Evolutionary conservation across 1,140 invertebrate species (phyloP).

Genomic region (Paracyclopina nana): DNA sequence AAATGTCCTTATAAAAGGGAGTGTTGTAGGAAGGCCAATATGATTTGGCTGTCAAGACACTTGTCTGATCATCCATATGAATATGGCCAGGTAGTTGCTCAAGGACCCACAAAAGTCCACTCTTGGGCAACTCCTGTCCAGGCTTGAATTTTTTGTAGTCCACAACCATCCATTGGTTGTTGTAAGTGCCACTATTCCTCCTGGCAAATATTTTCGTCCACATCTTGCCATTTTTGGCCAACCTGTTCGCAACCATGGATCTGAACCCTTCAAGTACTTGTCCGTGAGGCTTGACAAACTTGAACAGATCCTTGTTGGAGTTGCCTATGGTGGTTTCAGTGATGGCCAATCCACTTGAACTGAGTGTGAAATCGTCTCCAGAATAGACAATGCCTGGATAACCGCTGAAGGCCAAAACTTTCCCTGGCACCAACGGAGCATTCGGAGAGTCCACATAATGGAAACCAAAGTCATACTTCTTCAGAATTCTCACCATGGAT

Average conservation of each 20-base stretch:
- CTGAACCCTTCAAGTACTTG: slow-evolving; percentile 53
- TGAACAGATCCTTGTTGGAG: slow-evolving; percentile 39
- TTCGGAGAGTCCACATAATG: slow-evolving; percentile 32
- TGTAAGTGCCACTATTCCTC: slow-evolving; percentile 61
- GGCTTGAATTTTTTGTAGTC: slow-evolving; percentile 44
- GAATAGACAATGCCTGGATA: slow-evolving; percentile 71
- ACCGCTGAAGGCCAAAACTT: slow-evolving; percentile 53
- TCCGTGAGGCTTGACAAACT: slow-evolving; percentile 32
- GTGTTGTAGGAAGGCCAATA: slow-evolving; percentile 62
- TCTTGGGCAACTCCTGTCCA: slow-evolving; percentile 21
- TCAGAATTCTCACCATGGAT: slow-evolving; percentile 68
- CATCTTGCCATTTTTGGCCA: slow-evolving; percentile 42
- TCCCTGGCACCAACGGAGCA: slow-evolving; percentile 32
- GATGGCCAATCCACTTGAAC: slow-evolving; percentile 38
- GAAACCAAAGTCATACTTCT: slow-evolving; percentile 66
- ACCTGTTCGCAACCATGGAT: slow-evolving; percentile 61
- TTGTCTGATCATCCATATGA: slow-evolving; percentile 43
- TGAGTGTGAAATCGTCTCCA: slow-evolving; percentile 64
- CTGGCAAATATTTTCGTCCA: slow-evolving; percentile 42
- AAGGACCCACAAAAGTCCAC: slow-evolving; percentile 42
- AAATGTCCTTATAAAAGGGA: slow-evolving; percentile 47
- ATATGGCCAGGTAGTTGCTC: slow-evolving; percentile 56
- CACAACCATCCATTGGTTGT: slow-evolving; percentile 70
- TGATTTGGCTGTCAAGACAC: slow-evolving; percentile 37
- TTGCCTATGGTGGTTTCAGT: slow-evolving; percentile 54